Conservation (phyloP, 53 echinoderm and acorn worm genomes). For the Pentamera pediparva region DNA sequence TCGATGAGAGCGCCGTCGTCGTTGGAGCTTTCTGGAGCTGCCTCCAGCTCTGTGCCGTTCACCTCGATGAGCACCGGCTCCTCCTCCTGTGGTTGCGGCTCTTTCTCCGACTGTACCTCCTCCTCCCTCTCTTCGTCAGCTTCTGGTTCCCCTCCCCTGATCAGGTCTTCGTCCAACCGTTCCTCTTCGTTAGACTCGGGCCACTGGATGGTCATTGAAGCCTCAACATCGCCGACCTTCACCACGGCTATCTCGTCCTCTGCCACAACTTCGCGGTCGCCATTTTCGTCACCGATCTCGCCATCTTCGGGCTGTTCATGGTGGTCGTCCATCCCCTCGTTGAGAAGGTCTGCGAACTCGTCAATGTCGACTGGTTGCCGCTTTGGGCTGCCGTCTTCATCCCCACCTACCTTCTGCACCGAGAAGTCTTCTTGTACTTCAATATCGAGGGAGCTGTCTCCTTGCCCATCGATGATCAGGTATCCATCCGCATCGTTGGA, state of each 20-base stretch:
- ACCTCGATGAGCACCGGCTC: not conserved
- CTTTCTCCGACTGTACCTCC: not conserved
- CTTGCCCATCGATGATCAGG: slow-evolving; percentile 40
- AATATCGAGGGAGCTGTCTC: not conserved
- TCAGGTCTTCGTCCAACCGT: not conserved
- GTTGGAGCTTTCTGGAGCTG: too few species aligned
- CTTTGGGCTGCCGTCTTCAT: not conserved
- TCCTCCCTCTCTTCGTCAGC: not conserved
- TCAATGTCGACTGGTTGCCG: slow-evolving; percentile 9
- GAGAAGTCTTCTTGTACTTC: slow-evolving; percentile 16
- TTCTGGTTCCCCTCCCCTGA: not conserved
- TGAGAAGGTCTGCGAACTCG: slow-evolving; percentile 10
- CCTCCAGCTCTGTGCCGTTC: too few species aligned
- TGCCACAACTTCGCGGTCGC: slow-evolving; percentile 3
- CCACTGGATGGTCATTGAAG: slow-evolving; percentile 10
- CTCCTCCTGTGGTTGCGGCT: not conserved
- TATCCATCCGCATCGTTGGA: slow-evolving; percentile 49
- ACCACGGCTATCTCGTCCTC: slow-evolving; percentile 22
- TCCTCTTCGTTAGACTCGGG: not conserved
- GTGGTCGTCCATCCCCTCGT: not conserved
- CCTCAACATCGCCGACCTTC: slow-evolving; percentile 16
- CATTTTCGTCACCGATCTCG: slow-evolving; percentile 10
- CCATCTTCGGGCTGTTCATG: not conserved
- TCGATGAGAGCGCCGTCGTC: too few species aligned
- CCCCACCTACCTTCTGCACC: not conserved